Conservation (phyloP, 2,888 invertebrate species). For the Meteorus cinctellus region DNA sequence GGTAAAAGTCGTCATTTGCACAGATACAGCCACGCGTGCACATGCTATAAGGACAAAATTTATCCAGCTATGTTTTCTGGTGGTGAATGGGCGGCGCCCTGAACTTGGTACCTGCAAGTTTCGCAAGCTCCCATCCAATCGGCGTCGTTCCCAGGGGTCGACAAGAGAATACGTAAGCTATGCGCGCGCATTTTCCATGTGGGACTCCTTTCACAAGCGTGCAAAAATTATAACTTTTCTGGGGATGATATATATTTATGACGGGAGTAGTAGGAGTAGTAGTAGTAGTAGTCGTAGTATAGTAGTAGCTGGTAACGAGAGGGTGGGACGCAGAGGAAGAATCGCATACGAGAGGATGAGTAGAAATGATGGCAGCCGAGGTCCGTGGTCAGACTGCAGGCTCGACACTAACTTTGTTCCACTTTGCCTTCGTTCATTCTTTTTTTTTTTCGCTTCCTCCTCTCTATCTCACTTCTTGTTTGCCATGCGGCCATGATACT, state of each 20-base stretch:
- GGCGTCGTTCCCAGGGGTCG: slow-evolving; percentile 49
- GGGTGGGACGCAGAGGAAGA: slow-evolving; percentile 10
- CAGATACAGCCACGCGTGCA: slow-evolving; percentile 33
- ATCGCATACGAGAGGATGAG: slow-evolving; percentile 20
- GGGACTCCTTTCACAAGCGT: slow-evolving; percentile 33
- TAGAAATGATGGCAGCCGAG: slow-evolving; percentile 42
- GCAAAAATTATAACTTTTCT: slow-evolving; percentile 47
- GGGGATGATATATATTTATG: slow-evolving; percentile 25
- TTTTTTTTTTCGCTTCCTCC: slow-evolving; percentile 27
- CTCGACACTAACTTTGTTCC: slow-evolving; percentile 56
- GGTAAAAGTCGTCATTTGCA: slow-evolving; percentile 30
- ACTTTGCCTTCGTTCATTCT: slow-evolving; percentile 49
- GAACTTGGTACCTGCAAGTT: slow-evolving; percentile 66
- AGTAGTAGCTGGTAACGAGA: slow-evolving; percentile 2
- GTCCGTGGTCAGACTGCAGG: slow-evolving; percentile 35
- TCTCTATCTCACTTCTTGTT: slow-evolving; percentile 35
- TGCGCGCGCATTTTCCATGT: slow-evolving; percentile 42
- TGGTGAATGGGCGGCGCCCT: slow-evolving; percentile 64
- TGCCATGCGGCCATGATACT: slow-evolving; percentile 29
- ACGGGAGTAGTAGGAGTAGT: slow-evolving; percentile 14
- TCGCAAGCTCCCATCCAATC: slow-evolving; percentile 68
- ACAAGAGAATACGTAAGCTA: slow-evolving; percentile 36
- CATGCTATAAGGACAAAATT: slow-evolving; percentile 62
- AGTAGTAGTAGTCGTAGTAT: not conserved
- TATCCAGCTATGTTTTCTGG: slow-evolving; percentile 53